phyloP scores from a whole-genome alignment of 2,113 vertebrate species.

The Dromiciops gliroides region DNA sequence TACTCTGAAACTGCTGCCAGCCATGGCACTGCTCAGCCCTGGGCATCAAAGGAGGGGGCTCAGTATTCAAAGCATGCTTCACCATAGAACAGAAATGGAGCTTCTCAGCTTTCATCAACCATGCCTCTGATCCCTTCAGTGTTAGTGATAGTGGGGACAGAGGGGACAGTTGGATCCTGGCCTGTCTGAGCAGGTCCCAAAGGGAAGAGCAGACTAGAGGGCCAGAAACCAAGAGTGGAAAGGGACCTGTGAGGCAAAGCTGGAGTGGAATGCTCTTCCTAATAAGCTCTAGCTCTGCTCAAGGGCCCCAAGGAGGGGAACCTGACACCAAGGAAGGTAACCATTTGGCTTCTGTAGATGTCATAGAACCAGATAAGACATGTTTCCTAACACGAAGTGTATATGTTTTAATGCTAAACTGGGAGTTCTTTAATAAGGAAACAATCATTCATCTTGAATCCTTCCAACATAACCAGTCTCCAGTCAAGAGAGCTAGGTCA shows the following conservation, averaged over 20 bases:
- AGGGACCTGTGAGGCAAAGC: not conserved
- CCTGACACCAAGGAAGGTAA: not conserved
- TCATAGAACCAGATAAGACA: not conserved
- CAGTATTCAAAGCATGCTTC: not conserved
- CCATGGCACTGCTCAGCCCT: not conserved
- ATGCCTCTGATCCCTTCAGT: not conserved
- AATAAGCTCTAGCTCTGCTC: not conserved
- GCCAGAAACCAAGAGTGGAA: not conserved
- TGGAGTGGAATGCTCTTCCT: not conserved
- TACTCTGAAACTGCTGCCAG: not conserved
- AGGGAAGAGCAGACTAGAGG: not conserved
- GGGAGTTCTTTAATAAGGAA: not conserved
- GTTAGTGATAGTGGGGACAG: not conserved
- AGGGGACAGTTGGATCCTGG: not conserved
- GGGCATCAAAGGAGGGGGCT: not conserved
- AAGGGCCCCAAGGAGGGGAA: not conserved
- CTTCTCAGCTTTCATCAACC: not conserved
- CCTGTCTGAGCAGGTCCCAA: not conserved
- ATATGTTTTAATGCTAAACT: not conserved
- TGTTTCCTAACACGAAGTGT: not conserved
- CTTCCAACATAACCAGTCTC: not conserved
- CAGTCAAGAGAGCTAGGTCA: not conserved
- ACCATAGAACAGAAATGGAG: not conserved
- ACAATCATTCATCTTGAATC: not conserved
- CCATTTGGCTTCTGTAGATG: not conserved